Percentiles rank a stretch among this genome's conserved stretches.
phyloP scores from a whole-genome alignment of 1,140 invertebrate species.

The Adelges cooleyi region DNA sequence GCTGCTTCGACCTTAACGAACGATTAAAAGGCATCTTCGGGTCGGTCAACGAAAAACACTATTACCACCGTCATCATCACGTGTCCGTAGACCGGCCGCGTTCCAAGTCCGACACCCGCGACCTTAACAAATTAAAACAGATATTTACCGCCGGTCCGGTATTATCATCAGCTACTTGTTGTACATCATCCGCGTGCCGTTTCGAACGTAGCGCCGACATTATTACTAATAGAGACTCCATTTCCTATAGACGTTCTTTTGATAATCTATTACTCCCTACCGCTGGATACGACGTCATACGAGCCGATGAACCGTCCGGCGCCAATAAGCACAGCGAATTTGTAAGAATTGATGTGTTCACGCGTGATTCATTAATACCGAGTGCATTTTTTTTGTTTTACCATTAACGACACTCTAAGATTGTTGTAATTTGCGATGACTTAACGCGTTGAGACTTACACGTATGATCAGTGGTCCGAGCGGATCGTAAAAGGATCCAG shows the following conservation, averaged over 20 bases:
- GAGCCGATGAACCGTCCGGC: not conserved
- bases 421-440: not conserved
- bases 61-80: not conserved
- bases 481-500: too few species aligned
- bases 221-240: not conserved
- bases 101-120: slow-evolving; percentile 11
- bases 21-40: not conserved
- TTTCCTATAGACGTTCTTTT: slow-evolving; percentile 4
- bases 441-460: too few species aligned
- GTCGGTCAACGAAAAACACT: not conserved
- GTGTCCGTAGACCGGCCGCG: not conserved
- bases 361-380: not conserved
- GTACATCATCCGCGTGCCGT: slow-evolving; percentile 8
- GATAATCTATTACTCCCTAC: not conserved
- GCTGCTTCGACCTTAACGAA: not conserved
- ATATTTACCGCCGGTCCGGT: not conserved
- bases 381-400: not conserved
- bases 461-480: too few species aligned
- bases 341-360: not conserved
- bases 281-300: not conserved
- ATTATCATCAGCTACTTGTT: too few species aligned
- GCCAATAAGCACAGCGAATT: not conserved
- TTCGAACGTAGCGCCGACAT: slow-evolving; percentile 23
- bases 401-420: not conserved
- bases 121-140: not conserved